Percentiles rank a stretch among this genome's conserved stretches.
Evolutionary conservation across 92 coral and sea anemone species (phyloP).

Genomic region (Umimayanthus kanabou): DNA sequence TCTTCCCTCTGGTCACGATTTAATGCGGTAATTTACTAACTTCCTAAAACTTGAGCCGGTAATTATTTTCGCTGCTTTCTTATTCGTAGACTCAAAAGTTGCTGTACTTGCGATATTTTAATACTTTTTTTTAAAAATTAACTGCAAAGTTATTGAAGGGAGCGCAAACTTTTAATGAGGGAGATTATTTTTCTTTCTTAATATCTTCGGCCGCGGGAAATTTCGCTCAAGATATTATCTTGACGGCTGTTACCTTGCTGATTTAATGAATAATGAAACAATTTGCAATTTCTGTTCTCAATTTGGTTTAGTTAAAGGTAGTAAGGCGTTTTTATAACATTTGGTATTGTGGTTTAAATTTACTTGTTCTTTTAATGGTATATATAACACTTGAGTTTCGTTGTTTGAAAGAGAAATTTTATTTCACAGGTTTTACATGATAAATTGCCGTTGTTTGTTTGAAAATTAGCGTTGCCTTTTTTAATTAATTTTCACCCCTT

Average conservation of each 20-base stretch:
- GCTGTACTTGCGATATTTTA: no score
- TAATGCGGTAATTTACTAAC: no score
- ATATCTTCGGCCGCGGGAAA: background rate
- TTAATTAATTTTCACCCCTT: background rate
- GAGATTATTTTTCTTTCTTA: background rate
- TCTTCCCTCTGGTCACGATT: no score
- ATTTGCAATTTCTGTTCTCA: background rate
- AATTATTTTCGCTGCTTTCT: no score
- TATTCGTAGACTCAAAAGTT: no score
- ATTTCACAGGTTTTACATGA: background rate
- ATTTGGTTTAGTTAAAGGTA: background rate
- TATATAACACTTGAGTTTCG: no score
- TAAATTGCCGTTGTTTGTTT: background rate
- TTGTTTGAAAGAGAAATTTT: background rate
- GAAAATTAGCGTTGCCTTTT: background rate
- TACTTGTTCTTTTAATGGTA: background rate
- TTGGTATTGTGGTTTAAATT: background rate
- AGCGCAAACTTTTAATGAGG: background rate
- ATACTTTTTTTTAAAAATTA: no score
- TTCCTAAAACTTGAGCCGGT: no score
- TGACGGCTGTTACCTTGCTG: background rate
- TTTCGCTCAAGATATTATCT: background rate
- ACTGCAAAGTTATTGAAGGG: background rate
- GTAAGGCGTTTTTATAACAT: background rate
- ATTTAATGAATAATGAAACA: background rate